Evolutionary conservation across 1,140 invertebrate species (phyloP).

Genomic region (Drosophila burlai): DNA sequence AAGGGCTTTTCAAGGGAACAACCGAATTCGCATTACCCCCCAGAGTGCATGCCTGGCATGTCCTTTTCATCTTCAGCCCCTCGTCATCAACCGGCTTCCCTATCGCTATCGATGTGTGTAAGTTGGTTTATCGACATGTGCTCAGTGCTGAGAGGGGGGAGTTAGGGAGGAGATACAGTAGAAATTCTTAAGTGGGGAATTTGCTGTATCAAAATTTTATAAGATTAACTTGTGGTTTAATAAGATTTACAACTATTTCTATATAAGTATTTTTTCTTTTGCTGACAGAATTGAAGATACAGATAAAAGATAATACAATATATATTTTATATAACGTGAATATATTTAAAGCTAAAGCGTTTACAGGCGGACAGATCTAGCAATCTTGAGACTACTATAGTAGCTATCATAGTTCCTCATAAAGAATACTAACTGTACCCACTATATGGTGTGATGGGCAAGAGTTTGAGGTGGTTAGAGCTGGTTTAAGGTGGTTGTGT

Average conservation of each 20-base stretch:
- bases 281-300: background rate
- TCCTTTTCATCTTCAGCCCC: slow-evolving; percentile 15
- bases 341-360: too few relatives aligned
- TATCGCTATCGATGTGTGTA: slow-evolving; percentile 59
- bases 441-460: background rate
- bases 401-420: background rate
- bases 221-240: background rate
- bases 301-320: background rate
- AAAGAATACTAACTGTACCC: slow-evolving; percentile 3
- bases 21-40: slow-evolving; percentile 44
- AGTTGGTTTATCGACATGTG: slow-evolving; percentile 62
- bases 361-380: too few relatives aligned
- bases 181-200: slow-evolving; percentile 1
- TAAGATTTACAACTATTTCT: background rate
- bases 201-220: background rate
- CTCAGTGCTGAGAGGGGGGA: slow-evolving; percentile 8
- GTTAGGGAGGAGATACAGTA: slow-evolving; percentile 8
- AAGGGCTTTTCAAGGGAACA: slow-evolving; percentile 1
- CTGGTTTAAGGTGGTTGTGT: slow-evolving; percentile 2
- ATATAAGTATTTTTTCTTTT: background rate
- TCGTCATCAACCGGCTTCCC: slow-evolving; percentile 8
- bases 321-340: too few relatives aligned
- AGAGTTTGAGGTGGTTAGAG: slow-evolving; percentile 7
- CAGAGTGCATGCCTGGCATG: slow-evolving; percentile 53
- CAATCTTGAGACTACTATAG: background rate